Evolutionary conservation across 2,797 vertebrate genomes (phyloP), one percentile per base, ranked within the genome.

Genomic region (Salmo trutta): DNA sequence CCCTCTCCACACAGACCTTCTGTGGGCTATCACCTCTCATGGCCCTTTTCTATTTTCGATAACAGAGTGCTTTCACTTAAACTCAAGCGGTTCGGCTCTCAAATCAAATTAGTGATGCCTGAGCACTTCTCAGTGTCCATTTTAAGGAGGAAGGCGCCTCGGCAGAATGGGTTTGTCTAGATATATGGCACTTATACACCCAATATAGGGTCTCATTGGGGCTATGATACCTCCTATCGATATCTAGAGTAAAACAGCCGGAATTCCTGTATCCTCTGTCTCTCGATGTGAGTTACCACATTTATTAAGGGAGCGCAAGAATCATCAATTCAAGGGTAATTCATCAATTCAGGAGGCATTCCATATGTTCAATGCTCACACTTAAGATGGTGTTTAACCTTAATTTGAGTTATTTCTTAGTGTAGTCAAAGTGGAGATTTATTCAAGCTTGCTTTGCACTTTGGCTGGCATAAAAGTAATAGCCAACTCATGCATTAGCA

Each of bases 31-130:
- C 88, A 81, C 79, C 84, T 84, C 90, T 90, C 86, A 71, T 86
- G 87, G 83, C 88, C 90, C 85, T 80, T 91, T 85, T 91, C 82
- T 86, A 85, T 78, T 91, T 93, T 89, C 76, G 79, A 91, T 92
- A 92, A 91, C 89, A 80, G 84, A 87, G 84, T 85, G 88, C 83
- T 90, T 77, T 93, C 84, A 88, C 86, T 92, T 90, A 88, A 88
- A 87, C 62, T 81, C 83, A 53, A 85, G 87, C 82, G 85, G 88
- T 75, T 84, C 81, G 86, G 86, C 83, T 81, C 90, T 87, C 84
- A 90, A 92, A 93, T 91, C 88, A 73, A 93, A 91, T 94, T 92
- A 92, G 84, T 80, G 83, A 81, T 89, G 88, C 89, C 82, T 82
- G 81, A 84, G 79, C 80, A 86, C 86, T 88, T 91, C 82, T 86